Conservation (phyloP, 2,888 invertebrate genomes). For the Cantharis nigra region DNA sequence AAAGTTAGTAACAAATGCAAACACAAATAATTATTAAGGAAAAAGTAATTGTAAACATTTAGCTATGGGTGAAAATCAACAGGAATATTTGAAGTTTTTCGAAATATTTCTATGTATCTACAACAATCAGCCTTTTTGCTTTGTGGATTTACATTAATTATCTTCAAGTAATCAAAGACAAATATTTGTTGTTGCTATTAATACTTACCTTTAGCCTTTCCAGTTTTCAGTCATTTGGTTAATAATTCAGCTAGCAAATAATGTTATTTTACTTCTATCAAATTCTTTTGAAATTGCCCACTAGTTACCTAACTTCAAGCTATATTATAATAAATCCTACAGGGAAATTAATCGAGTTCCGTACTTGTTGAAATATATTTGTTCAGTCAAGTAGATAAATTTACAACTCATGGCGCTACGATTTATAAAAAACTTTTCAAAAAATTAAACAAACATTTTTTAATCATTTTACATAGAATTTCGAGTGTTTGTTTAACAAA, state of each 20-base stretch:
- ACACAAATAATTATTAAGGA: background rate
- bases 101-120: background rate
- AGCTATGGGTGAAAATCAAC: background rate
- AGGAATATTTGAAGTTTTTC: background rate
- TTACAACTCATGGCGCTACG: background rate
- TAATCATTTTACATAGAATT: background rate
- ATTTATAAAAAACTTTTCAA: background rate
- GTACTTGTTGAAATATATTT: background rate
- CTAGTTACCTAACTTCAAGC: background rate
- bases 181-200: background rate
- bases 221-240: background rate
- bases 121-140: background rate
- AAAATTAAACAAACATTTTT: background rate
- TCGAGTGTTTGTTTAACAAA: too few species aligned
- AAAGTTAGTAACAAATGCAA: conserved; percentile 23
- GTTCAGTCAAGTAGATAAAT: background rate
- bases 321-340: background rate
- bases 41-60: background rate
- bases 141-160: background rate
- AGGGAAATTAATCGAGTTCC: background rate
- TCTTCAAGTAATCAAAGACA: background rate
- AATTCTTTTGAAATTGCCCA: background rate
- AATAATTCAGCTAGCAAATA: background rate
- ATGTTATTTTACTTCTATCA: background rate
- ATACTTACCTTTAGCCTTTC: background rate